Evolutionary conservation across 2,888 invertebrate genomes (phyloP).

Genomic region (Gymnoscelis rufifasciata): DNA sequence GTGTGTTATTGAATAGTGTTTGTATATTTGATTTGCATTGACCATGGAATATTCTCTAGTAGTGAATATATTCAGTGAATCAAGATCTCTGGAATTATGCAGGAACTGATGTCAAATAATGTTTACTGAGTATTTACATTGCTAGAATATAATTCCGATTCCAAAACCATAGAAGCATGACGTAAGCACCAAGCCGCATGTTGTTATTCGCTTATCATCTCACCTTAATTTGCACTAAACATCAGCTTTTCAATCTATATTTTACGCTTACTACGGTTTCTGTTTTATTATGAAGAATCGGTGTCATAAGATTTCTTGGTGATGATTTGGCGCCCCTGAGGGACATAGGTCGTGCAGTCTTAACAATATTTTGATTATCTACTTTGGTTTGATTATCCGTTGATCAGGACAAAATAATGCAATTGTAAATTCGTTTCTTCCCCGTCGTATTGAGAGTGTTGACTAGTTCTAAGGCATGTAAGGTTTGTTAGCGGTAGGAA

Average conservation of each 20-base stretch:
- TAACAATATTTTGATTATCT: slow-evolving; percentile 21
- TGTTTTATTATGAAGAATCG: slow-evolving; percentile 62
- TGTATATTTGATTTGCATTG: slow-evolving; percentile 26
- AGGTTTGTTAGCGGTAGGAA: slow-evolving; percentile 30
- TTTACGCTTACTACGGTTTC: slow-evolving; percentile 52
- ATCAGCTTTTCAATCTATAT: slow-evolving; percentile 52
- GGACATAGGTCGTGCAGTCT: slow-evolving; percentile 60
- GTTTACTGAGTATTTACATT: slow-evolving; percentile 6
- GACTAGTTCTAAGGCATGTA: slow-evolving; percentile 45
- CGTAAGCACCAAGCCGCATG: slow-evolving; percentile 45
- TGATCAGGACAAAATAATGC: slow-evolving; percentile 18
- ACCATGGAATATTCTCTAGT: slow-evolving; percentile 24
- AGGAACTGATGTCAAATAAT: too few relatives aligned
- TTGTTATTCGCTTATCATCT: slow-evolving; percentile 52
- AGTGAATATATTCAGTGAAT: slow-evolving; percentile 6
- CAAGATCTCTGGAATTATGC: too few relatives aligned
- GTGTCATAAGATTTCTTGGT: slow-evolving; percentile 60
- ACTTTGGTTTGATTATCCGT: slow-evolving; percentile 21
- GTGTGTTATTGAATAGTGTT: slow-evolving; percentile 19
- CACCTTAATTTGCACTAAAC: slow-evolving; percentile 55
- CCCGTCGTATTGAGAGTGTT: slow-evolving; percentile 21
- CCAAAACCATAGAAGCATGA: slow-evolving; percentile 38
- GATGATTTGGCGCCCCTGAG: slow-evolving; percentile 74
- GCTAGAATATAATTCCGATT: slow-evolving; percentile 32
- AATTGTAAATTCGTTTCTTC: slow-evolving; percentile 18